Evolutionary conservation across 2,888 invertebrate genomes (phyloP).

Genomic region (Scaptomyza cyrtandrae): DNA sequence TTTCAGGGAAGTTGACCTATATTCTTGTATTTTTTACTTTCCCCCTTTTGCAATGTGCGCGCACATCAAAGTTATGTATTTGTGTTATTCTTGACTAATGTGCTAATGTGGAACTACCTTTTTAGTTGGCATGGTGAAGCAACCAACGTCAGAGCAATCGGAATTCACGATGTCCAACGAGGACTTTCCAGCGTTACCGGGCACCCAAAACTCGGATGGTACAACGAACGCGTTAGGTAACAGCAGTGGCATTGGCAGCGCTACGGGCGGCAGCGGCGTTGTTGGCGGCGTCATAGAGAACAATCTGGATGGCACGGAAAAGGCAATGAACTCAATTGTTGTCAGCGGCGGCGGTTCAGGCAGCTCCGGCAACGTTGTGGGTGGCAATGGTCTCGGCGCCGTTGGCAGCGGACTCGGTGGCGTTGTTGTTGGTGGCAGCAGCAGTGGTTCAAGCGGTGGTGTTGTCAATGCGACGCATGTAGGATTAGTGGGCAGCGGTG

Average conservation of each 20-base stretch:
- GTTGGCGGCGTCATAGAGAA: slow-evolving; percentile 82
- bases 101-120: slow-evolving; percentile 46
- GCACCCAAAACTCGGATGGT: slow-evolving; percentile 91
- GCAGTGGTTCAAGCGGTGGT: slow-evolving; percentile 51
- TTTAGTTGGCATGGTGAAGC: slow-evolving; percentile 96
- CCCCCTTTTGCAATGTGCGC: neutral
- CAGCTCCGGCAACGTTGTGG: slow-evolving; percentile 64
- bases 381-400: slow-evolving; percentile 72
- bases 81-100: slow-evolving; percentile 12
- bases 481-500: slow-evolving; percentile 57
- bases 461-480: slow-evolving; percentile 68
- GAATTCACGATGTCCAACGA: slow-evolving; percentile 99
- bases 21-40: neutral
- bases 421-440: slow-evolving; percentile 50
- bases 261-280: slow-evolving; percentile 52
- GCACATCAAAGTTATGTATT: neutral
- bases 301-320: slow-evolving; percentile 84
- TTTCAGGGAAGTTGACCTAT: neutral
- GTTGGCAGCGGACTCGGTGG: slow-evolving; percentile 71
- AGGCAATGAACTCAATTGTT: slow-evolving; percentile 83
- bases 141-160: slow-evolving; percentile 95
- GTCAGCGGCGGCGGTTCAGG: slow-evolving; percentile 79
- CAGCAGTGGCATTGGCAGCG: slow-evolving; percentile 45
- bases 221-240: slow-evolving; percentile 82
- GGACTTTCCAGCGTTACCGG: slow-evolving; percentile 99